Evolutionary conservation across 2,888 invertebrate genomes (phyloP), one percentile per base, ranked within the genome.

Genomic region (Miltochrista miniata): DNA sequence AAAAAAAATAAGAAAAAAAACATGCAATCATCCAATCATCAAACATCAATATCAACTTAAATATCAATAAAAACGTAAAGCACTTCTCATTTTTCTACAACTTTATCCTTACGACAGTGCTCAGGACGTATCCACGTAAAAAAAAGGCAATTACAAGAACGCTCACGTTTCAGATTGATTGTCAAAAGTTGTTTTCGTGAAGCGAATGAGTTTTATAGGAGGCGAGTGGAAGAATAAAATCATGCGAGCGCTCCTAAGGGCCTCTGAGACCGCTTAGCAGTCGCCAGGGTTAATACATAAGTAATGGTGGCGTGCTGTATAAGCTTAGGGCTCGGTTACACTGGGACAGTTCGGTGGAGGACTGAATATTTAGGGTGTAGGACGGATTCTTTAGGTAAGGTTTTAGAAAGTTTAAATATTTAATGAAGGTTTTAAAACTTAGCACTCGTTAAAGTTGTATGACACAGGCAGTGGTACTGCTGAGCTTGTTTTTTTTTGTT

Each of bases 201-300:
- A 57, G 59, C 54, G 41, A 54, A 60, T 48, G 54, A 52, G 59
- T 68, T 61, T 54, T 56, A 51, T 45, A 61, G 56, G 61, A 67
- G 72, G 63, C 61, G 73, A 77, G 73, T 75, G 74, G 74, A 65
- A 52, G 74, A 83, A 81, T 80, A 79, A 83, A 85, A 84, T 84
- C 81, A 83, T 84, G 76, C 69, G 74, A 61, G 63, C 67, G 65
- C 79, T 79, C 58, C 38, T 53, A 53, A 73, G 78, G 66, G 68
- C 74, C 85, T 81, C 39, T 57, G 92, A 92, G 92, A 91, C 75
- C 92, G 87, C 88, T 93, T 93, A 90, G 81, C 81, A 38, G 59
- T 82, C 55, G 81, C 79, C 80, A 85, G 76, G 83, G 83, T 88
- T 92, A 92, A 93, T 93, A 93, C 93, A 93, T 93, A 93, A 93